Conservation (phyloP, 2,113 vertebrate species). For the Sturnus vulgaris region DNA sequence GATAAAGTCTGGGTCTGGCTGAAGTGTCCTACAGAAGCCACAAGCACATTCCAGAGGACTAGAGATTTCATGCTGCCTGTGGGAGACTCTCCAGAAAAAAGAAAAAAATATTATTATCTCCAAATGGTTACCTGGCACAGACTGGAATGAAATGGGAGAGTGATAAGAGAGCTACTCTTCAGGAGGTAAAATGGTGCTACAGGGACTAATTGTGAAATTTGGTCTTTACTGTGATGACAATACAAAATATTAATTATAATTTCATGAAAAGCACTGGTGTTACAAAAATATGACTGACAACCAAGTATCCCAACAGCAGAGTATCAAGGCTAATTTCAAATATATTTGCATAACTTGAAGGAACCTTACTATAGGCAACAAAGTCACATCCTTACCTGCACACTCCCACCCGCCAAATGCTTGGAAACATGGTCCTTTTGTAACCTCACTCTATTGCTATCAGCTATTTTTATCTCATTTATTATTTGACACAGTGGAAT, state of each 20-base stretch:
- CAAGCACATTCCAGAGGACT: neutral
- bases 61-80: neutral
- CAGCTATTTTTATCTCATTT: neutral
- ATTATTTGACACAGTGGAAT: neutral
- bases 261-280: neutral
- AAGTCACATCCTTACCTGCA: neutral
- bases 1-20: neutral
- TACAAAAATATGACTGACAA: neutral
- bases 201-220: neutral
- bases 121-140: constrained; percentile 9
- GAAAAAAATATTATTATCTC: neutral
- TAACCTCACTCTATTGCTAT: neutral
- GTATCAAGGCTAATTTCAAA: neutral
- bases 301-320: neutral
- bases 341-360: neutral
- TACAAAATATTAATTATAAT: neutral
- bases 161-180: neutral
- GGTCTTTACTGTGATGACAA: neutral
- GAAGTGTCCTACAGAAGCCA: neutral
- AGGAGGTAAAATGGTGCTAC: neutral
- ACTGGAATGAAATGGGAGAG: neutral
- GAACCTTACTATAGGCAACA: neutral
- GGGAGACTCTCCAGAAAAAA: neutral
- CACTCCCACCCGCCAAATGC: fast-evolving
- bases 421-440: neutral